Evolutionary conservation across 64 coral and sea anemone genomes (phyloP).

Genomic region (Platygyra sinensis): DNA sequence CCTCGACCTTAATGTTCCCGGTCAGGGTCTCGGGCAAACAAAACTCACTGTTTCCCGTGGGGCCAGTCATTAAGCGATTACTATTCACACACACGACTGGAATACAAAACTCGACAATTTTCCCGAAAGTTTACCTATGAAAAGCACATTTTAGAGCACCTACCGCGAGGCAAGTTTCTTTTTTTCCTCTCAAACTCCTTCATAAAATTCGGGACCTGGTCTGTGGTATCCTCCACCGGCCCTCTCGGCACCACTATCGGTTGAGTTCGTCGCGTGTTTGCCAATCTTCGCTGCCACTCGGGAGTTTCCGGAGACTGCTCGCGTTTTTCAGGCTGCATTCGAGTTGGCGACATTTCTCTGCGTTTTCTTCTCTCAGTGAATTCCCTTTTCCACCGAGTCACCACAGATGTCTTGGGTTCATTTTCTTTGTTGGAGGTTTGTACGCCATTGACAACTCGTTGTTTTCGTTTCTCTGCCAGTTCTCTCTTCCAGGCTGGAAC

Average conservation of each 20-base stretch:
- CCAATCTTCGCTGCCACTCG: conserved; percentile 12
- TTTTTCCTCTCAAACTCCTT: conserved; percentile 76
- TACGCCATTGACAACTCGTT: not conserved
- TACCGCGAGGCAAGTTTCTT: conserved; percentile 34
- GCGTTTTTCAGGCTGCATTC: not conserved
- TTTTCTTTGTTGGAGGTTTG: conserved; percentile 20
- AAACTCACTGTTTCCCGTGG: no score
- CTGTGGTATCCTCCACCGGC: not conserved
- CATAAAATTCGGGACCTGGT: conserved; percentile 53
- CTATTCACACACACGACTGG: not conserved
- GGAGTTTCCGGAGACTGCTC: not conserved
- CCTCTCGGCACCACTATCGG: not conserved
- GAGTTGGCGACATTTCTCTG: not conserved
- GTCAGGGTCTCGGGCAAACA: no score
- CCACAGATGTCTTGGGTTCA: conserved; percentile 16
- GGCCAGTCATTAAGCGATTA: no score
- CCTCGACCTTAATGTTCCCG: no score
- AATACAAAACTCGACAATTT: not conserved
- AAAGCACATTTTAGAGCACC: not conserved
- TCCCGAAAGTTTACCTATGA: not conserved
- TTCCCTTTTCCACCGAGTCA: conserved; percentile 23
- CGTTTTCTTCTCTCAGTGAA: conserved; percentile 21
- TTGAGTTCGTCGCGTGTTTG: conserved; percentile 4
- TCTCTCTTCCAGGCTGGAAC: conserved; percentile 67
- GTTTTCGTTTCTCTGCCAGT: conserved; percentile 52